phyloP scores from a whole-genome alignment of 2,888 invertebrate species.

The Platerodrilus igneus region DNA sequence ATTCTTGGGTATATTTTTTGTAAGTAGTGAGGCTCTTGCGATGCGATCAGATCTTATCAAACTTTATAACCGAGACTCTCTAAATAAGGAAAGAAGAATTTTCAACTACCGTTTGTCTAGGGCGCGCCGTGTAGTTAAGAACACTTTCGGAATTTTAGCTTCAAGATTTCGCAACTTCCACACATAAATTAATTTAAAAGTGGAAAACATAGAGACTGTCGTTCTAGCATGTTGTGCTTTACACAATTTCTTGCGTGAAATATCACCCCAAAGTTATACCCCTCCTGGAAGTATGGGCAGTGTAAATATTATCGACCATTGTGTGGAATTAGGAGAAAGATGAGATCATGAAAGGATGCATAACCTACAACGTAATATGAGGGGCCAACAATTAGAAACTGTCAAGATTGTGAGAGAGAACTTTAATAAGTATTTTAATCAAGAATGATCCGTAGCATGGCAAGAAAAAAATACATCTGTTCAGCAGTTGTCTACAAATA shows the following conservation, averaged over 20 bases:
- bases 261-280: not conserved
- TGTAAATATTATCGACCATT: not conserved
- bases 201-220: slow-evolving; percentile 1
- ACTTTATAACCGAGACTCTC: not conserved
- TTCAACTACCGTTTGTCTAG: too few relatives aligned
- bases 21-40: not conserved
- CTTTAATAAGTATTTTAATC: too few relatives aligned
- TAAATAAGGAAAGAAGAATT: too few relatives aligned
- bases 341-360: not conserved
- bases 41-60: slow-evolving; percentile 1
- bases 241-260: slow-evolving; percentile 1
- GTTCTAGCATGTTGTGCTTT: slow-evolving; percentile 1
- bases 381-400: too few relatives aligned
- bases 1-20: slow-evolving; percentile 2
- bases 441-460: too few relatives aligned
- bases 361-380: too few relatives aligned
- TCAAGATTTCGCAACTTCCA: not conserved
- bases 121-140: not conserved
- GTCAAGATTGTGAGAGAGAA: too few relatives aligned
- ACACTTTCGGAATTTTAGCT: slow-evolving; percentile 2
- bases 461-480: too few relatives aligned
- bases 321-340: not conserved
- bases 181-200: not conserved
- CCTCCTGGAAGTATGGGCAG: not conserved
- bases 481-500: too few relatives aligned